phyloP scores from a whole-genome alignment of 2,797 vertebrate genomes.

The Helostoma temminkii region DNA sequence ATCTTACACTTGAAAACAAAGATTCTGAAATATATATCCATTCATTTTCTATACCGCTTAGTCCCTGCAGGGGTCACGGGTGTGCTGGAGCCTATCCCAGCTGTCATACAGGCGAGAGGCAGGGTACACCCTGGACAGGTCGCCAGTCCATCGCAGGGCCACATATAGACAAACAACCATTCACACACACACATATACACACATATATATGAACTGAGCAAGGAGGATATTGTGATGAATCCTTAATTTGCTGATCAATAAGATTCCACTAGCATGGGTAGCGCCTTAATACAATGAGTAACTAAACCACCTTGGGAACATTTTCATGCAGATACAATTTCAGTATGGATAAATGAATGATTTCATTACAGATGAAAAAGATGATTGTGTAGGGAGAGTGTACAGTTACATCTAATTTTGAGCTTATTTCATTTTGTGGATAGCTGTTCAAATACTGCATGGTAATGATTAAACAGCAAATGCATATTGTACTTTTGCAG shows the following conservation, averaged over 20 bases:
- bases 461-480: neutral
- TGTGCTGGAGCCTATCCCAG: too few relatives aligned
- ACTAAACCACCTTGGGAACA: conserved; percentile 24
- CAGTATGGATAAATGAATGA: conserved; percentile 31
- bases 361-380: conserved; percentile 30
- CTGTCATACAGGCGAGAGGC: too few relatives aligned
- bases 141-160: too few relatives aligned
- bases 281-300: conserved; percentile 33
- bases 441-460: conserved; percentile 16
- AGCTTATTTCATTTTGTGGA: conserved; percentile 39
- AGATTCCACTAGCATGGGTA: conserved; percentile 6
- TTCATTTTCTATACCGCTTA: too few relatives aligned
- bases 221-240: conserved; percentile 30
- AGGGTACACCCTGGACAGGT: too few relatives aligned
- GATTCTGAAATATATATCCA: conserved; percentile 15
- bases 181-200: too few relatives aligned
- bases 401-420: conserved; percentile 39
- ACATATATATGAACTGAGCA: too few relatives aligned
- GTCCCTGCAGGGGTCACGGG: too few relatives aligned
- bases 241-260: conserved; percentile 44
- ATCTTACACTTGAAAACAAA: conserved; percentile 28
- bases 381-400: neutral
- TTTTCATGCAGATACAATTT: conserved; percentile 42
- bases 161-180: too few relatives aligned
- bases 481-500: neutral